Evolutionary conservation across 2,888 invertebrate species (phyloP), one percentile per base, ranked within the genome.

Genomic region (Eupithecia subfuscata): DNA sequence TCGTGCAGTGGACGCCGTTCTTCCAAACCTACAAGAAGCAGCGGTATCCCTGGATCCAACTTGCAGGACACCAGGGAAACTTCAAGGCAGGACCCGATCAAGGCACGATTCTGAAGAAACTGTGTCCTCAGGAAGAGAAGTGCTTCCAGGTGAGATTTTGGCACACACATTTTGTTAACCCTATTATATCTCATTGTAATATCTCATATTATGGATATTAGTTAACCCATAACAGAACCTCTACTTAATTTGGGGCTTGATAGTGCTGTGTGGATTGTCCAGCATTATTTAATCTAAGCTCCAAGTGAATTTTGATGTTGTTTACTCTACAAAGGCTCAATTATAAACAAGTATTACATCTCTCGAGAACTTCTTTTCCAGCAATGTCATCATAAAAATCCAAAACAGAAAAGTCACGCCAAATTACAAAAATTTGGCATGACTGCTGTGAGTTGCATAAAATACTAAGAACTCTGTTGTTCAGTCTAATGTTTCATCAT

Each of bases 1-100:
- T 98, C 79, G 98, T 99, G 40, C 98, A 98, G 89, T 98, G 99
- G 98, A 98, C 98, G 67, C 99, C 99, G 63, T 99, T 99, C 95
- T 98, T 99, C 90, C 99, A 99, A 94, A 98, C 98, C 0, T 99
- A 98, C 96, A 99, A 98, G 92, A 98, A 98, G 89, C 98, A 98
- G 91, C 95, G 98, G 84, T 99, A 99, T 93, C 99, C 98, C 73
- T 99, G 99, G 99, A 98, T 99, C 76, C 99, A 99, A 92, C 95
- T 99, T 65, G 98, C 98, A 22, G 99, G 99, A 0, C 99, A 99
- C 90, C 98, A 99, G 92, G 98, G 98, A 60, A 98, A 98, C 93
- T 99, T 99, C 95, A 98, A 98, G 87, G 98, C 98, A 2, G 99
- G 98, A 0, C 97, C 97, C 2, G 97, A 98, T 84, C 98, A 98